Evolutionary conservation across 2,113 vertebrate genomes (phyloP).

Genomic region (Nipponia nippon): DNA sequence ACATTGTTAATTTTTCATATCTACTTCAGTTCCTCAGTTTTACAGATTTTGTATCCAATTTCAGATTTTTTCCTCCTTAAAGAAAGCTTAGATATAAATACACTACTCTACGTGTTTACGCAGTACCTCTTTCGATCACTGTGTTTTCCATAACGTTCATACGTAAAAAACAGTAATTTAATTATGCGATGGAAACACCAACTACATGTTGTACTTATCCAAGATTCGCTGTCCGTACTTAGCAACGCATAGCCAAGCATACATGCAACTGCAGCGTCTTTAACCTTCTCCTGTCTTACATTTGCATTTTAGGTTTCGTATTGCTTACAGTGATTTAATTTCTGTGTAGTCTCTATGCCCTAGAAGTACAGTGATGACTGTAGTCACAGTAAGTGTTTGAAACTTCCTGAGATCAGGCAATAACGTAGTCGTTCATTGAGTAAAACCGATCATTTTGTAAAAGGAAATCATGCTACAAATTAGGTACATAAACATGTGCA

Average conservation of each 20-base stretch:
- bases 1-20: neutral
- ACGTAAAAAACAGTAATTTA: neutral
- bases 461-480: neutral
- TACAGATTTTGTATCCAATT: neutral
- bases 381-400: neutral
- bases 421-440: neutral
- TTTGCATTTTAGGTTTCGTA: neutral
- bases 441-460: neutral
- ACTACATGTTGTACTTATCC: neutral
- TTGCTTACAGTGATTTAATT: neutral
- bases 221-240: neutral
- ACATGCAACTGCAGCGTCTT: neutral
- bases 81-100: neutral
- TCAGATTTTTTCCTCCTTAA: neutral
- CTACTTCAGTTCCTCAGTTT: neutral
- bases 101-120: neutral
- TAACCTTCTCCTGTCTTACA: neutral
- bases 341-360: neutral
- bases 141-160: neutral
- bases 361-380: neutral
- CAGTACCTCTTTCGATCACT: neutral
- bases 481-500: neutral
- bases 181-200: neutral
- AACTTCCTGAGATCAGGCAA: conserved; percentile 26
- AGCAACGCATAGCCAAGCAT: neutral